Percentiles rank a stretch among this genome's conserved stretches.
Conservation (phyloP, 2,113 vertebrate species). For the Salminus brasiliensis region DNA sequence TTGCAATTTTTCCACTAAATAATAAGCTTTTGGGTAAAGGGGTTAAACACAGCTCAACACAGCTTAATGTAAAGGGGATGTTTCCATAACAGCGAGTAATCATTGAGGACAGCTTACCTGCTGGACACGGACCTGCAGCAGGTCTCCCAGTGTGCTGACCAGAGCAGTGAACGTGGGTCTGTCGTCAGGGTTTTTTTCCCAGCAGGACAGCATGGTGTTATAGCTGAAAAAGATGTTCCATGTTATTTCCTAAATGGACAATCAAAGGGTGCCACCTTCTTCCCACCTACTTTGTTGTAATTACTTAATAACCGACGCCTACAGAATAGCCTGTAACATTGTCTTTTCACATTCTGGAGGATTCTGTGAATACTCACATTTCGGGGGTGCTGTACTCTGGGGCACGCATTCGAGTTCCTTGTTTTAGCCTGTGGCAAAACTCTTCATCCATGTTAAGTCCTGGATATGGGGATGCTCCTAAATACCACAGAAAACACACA, state of each 20-base stretch:
- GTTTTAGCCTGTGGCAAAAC: conserved; percentile 90
- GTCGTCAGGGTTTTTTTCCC: conserved; percentile 81
- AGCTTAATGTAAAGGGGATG: not conserved
- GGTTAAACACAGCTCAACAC: not conserved
- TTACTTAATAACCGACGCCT: not conserved
- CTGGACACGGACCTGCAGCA: conserved; percentile 86
- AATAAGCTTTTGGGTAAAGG: too few species aligned
- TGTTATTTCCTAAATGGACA: conserved; percentile 29
- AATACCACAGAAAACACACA: conserved; percentile 12
- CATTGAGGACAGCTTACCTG: conserved; percentile 74
- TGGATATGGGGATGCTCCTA: conserved; percentile 92
- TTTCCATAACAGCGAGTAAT: not conserved
- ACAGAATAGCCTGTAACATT: not conserved
- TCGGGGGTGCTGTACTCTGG: conserved; percentile 88
- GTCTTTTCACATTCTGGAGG: not conserved
- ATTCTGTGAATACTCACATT: conserved; percentile 78
- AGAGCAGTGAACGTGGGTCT: conserved; percentile 87
- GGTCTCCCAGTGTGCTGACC: conserved; percentile 85
- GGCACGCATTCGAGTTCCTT: conserved; percentile 89
- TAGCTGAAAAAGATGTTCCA: conserved; percentile 75
- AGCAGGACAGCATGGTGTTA: conserved; percentile 91
- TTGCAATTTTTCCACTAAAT: too few species aligned
- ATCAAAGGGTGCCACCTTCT: not conserved
- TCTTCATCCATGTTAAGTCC: conserved; percentile 92
- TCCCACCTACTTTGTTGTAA: not conserved